Percentiles rank a stretch among this genome's conserved stretches.
Conservation (phyloP, 30 jellyfish, hydroid and myxozoan genomes). For the Aurelia aurita complex sp. Pacific region DNA sequence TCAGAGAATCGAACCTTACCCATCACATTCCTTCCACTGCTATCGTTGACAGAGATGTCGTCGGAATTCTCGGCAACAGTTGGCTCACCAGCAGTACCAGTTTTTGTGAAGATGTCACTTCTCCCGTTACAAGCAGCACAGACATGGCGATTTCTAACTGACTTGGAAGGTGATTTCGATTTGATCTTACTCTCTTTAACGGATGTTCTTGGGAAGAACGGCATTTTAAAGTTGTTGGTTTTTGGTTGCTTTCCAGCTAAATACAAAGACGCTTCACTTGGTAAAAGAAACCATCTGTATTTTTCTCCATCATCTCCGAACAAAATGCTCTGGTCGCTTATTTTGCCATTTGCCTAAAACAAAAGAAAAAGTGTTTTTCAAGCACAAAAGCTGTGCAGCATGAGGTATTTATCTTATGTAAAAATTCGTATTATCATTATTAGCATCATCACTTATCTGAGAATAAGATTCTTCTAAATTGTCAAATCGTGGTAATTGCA, state of each 20-base stretch:
- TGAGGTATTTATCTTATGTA: neutral
- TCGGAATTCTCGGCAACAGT: no score
- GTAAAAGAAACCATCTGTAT: slow-evolving; percentile 86
- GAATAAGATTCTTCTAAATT: no score
- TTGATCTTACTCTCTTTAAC: slow-evolving; percentile 35
- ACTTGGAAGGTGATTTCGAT: slow-evolving; percentile 29
- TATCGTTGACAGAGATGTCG: no score
- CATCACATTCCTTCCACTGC: no score
- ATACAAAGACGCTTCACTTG: slow-evolving; percentile 78
- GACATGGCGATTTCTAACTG: slow-evolving; percentile 38
- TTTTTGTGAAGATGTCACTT: neutral
- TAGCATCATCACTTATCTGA: no score
- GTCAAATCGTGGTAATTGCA: no score
- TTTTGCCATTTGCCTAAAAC: slow-evolving; percentile 33
- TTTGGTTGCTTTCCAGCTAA: slow-evolving; percentile 42
- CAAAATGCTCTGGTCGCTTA: slow-evolving; percentile 75
- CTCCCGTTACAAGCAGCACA: slow-evolving; percentile 49
- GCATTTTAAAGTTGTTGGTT: slow-evolving; percentile 48
- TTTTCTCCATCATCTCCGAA: slow-evolving; percentile 83
- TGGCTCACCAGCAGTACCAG: no score
- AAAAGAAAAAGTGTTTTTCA: neutral
- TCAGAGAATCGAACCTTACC: no score
- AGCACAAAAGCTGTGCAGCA: neutral
- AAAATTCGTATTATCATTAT: neutral
- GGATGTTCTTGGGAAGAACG: slow-evolving; percentile 76